Conservation (phyloP, 2,797 vertebrate species). For the Sandelia bainsii region DNA sequence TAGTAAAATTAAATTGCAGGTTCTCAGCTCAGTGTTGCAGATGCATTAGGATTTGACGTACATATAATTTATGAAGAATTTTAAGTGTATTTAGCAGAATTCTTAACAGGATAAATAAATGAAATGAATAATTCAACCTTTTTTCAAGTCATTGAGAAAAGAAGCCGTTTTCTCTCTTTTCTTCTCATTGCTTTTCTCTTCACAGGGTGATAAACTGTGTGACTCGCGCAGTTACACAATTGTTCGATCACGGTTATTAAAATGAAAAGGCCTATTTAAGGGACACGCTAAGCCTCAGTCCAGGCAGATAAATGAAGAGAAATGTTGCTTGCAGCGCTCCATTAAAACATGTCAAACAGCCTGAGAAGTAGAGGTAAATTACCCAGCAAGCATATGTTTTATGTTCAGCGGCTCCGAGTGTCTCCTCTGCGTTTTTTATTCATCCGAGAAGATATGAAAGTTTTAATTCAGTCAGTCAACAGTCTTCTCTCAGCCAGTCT, state of each 20-base stretch:
- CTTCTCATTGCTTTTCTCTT: neutral
- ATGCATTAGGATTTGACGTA: neutral
- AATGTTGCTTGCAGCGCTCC: neutral
- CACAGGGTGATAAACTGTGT: neutral
- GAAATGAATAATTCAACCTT: conserved; percentile 33
- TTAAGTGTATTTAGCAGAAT: conserved; percentile 16
- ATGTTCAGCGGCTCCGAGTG: neutral
- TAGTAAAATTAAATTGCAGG: neutral
- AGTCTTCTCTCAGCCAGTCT: neutral
- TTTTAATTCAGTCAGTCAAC: neutral
- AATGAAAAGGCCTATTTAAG: neutral
- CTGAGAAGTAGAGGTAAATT: neutral
- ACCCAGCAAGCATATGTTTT: conserved; percentile 5
- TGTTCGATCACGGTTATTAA: neutral
- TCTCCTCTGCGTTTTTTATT: neutral
- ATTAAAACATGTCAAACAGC: conserved; percentile 21
- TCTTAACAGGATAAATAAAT: conserved; percentile 2
- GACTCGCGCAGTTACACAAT: neutral
- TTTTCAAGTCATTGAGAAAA: neutral
- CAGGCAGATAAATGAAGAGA: conserved; percentile 15
- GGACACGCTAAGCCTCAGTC: neutral
- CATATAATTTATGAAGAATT: neutral
- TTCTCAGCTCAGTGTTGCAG: neutral
- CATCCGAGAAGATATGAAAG: neutral
- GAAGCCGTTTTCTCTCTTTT: neutral